These are phyloP conservation scores for Acinonyx jubatus DNA, from an alignment of 2,113 vertebrate genomes.

Conservation along the genomic window DNA sequence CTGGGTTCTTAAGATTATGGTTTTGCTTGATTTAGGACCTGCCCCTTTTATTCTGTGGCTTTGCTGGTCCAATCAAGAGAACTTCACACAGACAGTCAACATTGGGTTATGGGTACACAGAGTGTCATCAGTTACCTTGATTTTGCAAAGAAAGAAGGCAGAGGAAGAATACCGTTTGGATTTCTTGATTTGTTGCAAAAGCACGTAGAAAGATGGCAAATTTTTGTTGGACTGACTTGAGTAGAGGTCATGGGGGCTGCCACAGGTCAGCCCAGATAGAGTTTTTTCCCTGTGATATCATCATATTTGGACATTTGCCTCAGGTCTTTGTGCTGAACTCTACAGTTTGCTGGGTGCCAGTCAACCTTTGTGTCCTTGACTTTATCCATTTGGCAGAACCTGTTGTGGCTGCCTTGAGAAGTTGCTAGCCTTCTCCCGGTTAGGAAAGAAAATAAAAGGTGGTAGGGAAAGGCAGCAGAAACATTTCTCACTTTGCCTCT, in stretches of 20 bases:
- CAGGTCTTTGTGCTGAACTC: constrained; percentile 18
- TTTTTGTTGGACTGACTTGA: background rate
- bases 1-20: background rate
- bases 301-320: background rate
- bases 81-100: background rate
- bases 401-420: background rate
- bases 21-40: background rate
- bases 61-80: background rate
- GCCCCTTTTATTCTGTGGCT: background rate
- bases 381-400: background rate
- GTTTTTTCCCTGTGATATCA: background rate
- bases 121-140: background rate
- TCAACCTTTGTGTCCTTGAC: background rate
- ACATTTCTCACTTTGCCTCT: constrained; percentile 49
- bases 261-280: background rate
- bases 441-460: constrained; percentile 48
- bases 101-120: background rate
- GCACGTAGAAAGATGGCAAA: background rate
- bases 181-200: constrained; percentile 38
- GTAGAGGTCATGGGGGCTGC: background rate
- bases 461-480: constrained; percentile 52
- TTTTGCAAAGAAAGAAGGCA: background rate
- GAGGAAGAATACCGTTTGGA: background rate
- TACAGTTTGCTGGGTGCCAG: background rate
- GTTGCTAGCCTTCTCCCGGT: background rate